phyloP scores from a whole-genome alignment of 2,113 vertebrate genomes.

The Antechinus stuartii region DNA sequence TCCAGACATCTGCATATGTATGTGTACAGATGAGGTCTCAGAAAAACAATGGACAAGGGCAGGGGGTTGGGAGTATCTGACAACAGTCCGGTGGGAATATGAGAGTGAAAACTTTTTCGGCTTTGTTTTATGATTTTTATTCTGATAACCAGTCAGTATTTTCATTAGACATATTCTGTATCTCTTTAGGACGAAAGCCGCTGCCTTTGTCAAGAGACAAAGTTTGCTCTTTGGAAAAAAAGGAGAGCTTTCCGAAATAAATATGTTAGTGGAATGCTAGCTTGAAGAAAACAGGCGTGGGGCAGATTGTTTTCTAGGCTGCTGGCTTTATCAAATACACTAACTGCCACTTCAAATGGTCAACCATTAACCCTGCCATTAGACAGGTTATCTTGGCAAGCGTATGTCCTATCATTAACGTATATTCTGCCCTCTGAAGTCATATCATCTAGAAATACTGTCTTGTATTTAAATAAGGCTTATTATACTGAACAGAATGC shows the following conservation, averaged over 20 bases:
- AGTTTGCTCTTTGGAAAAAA: slow-evolving; percentile 25
- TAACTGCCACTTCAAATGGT: background rate
- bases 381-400: background rate
- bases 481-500: background rate
- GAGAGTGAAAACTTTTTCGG: slow-evolving; percentile 8
- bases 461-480: background rate
- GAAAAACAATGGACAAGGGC: background rate
- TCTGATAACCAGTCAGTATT: slow-evolving; percentile 64
- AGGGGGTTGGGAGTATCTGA: background rate
- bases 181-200: slow-evolving; percentile 63
- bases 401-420: background rate
- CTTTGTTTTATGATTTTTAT: slow-evolving; percentile 29
- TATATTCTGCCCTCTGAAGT: background rate
- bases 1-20: slow-evolving; percentile 37
- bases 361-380: background rate
- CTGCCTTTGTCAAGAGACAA: slow-evolving; percentile 36
- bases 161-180: slow-evolving; percentile 52
- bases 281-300: slow-evolving; percentile 42
- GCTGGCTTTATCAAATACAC: background rate
- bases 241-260: slow-evolving; percentile 33
- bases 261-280: slow-evolving; percentile 33
- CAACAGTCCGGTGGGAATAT: slow-evolving; percentile 12
- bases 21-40: slow-evolving; percentile 36
- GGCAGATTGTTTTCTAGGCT: slow-evolving; percentile 1
- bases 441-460: background rate